Percentiles rank a stretch among this genome's conserved stretches.
Conservation (phyloP, 2,888 invertebrate species). For the Willowsia nigromaculata region DNA sequence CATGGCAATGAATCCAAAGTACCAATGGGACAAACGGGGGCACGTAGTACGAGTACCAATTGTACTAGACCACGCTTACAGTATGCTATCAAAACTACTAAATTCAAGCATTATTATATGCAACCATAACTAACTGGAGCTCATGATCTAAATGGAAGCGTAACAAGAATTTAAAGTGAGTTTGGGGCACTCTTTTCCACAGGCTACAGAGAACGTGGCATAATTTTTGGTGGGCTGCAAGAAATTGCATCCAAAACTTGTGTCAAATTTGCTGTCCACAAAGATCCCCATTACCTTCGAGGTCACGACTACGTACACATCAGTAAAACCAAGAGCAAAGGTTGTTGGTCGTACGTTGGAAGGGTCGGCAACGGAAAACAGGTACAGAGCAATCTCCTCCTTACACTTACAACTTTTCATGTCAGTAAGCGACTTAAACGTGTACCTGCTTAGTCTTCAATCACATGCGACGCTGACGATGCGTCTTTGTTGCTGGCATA, state of each 20-base stretch:
- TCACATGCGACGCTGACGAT: constrained; percentile 14
- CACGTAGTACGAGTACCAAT: constrained; percentile 64
- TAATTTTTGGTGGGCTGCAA: constrained; percentile 70
- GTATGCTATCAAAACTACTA: constrained; percentile 29
- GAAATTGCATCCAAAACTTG: constrained; percentile 74
- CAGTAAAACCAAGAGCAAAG: constrained; percentile 67
- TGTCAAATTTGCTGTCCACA: constrained; percentile 69
- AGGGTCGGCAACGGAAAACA: constrained; percentile 70
- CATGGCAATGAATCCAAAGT: constrained; percentile 71
- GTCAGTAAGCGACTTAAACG: neutral
- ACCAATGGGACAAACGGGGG: constrained; percentile 70
- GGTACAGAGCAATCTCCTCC: constrained; percentile 32
- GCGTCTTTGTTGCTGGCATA: neutral
- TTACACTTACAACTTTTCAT: neutral
- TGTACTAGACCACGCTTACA: constrained; percentile 71
- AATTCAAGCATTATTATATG: neutral
- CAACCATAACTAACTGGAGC: no score
- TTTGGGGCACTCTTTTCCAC: neutral
- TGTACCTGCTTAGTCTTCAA: neutral
- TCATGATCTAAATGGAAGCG: no score
- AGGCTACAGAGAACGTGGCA: constrained; percentile 63
- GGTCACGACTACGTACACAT: constrained; percentile 69
- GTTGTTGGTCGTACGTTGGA: constrained; percentile 74
- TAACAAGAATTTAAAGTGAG: neutral
- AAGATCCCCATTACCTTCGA: constrained; percentile 61